A percentile compares a stretch with the other conserved stretches of the same genome.
These are phyloP conservation scores for Podiceps cristatus DNA, from an alignment of 2,113 vertebrate species.

Conservation along the genomic window DNA sequence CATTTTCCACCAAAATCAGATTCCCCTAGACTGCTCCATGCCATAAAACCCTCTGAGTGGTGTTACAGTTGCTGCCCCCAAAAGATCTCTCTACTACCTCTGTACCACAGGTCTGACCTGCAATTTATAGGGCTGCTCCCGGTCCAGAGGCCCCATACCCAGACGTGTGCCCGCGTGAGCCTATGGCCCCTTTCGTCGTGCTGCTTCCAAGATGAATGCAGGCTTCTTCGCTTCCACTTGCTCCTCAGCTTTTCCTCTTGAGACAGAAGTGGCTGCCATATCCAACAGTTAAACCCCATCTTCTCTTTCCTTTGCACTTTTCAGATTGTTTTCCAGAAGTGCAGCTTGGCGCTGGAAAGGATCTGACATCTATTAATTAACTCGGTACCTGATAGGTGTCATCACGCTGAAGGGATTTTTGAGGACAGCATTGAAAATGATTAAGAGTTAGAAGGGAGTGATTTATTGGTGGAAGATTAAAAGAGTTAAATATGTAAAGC, in stretches of 20 bases:
- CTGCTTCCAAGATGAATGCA: not conserved
- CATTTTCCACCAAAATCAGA: not conserved
- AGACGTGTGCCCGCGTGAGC: rapidly evolving
- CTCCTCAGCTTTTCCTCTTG: not conserved
- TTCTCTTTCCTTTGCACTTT: not conserved
- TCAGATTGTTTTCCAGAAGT: not conserved
- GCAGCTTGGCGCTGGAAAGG: not conserved
- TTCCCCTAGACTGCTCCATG: no score
- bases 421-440: not conserved
- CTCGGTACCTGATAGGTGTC: not conserved
- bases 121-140: not conserved
- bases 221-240: not conserved
- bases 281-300: not conserved
- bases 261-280: not conserved
- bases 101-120: no score
- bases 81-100: not conserved
- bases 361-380: not conserved
- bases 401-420: not conserved
- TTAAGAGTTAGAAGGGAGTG: not conserved
- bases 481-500: conserved; percentile 34
- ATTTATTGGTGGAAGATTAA: not conserved
- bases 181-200: rapidly evolving
- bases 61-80: rapidly evolving
- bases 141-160: not conserved
- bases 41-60: not conserved